phyloP scores from a whole-genome alignment of 2,797 vertebrate genomes.

The Lepilemur ruficaudatus region DNA sequence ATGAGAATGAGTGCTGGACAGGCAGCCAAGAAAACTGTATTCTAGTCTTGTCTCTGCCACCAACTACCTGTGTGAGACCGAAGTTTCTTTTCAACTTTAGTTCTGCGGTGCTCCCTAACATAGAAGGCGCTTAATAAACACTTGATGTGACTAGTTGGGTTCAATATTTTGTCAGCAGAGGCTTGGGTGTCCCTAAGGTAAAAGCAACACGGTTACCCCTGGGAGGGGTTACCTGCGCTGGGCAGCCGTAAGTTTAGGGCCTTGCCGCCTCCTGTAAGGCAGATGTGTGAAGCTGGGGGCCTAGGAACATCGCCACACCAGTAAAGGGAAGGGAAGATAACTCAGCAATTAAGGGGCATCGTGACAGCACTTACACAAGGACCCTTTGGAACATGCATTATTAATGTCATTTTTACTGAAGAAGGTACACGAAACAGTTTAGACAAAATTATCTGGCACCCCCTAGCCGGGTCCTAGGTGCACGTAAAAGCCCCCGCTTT shows the following conservation, averaged over 20 bases:
- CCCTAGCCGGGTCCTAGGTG: accelerated
- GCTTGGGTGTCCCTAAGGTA: neutral
- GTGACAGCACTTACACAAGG: neutral
- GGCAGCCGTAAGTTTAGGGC: accelerated
- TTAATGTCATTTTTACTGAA: neutral
- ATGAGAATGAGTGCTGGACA: neutral
- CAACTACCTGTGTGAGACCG: neutral
- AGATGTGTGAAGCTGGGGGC: neutral
- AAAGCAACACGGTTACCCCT: neutral
- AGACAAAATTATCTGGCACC: neutral
- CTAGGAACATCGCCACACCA: neutral
- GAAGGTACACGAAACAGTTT: neutral
- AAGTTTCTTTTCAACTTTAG: neutral
- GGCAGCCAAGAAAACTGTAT: neutral
- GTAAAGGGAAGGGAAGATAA: neutral
- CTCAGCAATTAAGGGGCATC: neutral
- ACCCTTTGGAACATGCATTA: neutral
- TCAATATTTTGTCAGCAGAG: neutral
- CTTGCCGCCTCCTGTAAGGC: neutral
- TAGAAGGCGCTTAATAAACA: neutral
- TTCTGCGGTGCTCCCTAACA: neutral
- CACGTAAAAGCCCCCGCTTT: neutral
- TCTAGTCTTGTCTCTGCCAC: neutral
- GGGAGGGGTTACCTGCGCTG: neutral
- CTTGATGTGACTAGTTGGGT: neutral